These are phyloP conservation scores for Lycopodina hypogea DNA, from an alignment of 37 sponge, comb jelly and placozoan species.

Conservation along the genomic window DNA sequence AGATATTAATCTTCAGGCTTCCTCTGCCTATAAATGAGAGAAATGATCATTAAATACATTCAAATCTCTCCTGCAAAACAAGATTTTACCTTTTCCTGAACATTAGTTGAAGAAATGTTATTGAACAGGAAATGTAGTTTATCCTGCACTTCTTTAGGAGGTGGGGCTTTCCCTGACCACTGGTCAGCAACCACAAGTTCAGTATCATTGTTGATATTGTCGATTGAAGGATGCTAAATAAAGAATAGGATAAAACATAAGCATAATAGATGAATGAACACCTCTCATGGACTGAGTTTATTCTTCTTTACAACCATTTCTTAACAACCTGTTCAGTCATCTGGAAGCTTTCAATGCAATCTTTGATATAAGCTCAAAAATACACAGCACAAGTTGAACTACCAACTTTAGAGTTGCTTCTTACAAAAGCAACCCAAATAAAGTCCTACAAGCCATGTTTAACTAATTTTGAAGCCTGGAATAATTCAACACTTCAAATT, in stretches of 20 bases:
- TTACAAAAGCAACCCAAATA: no score
- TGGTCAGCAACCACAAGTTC: slow-evolving; percentile 80
- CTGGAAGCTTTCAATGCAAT: no score
- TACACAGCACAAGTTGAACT: no score
- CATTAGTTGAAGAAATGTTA: slow-evolving; percentile 85
- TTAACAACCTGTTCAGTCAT: neutral
- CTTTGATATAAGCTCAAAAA: no score
- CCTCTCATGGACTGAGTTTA: neutral
- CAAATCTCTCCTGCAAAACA: no score
- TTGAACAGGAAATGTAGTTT: slow-evolving; percentile 95
- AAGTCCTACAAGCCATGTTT: no score
- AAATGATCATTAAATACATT: neutral
- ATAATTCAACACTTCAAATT: no score
- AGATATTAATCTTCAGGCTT: slow-evolving; percentile 69
- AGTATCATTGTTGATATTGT: slow-evolving; percentile 72
- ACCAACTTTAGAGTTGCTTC: no score
- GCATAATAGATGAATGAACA: neutral
- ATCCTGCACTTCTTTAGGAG: slow-evolving; percentile 86
- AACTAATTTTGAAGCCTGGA: no score
- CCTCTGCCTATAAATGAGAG: slow-evolving; percentile 65
- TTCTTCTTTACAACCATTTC: neutral
- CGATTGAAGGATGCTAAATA: slow-evolving; percentile 64
- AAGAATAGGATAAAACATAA: neutral
- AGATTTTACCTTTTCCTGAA: slow-evolving; percentile 73
- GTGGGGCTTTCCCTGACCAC: slow-evolving; percentile 45